Evolutionary conservation across 2,888 invertebrate genomes (phyloP).

Genomic region (Chrysolina americana): DNA sequence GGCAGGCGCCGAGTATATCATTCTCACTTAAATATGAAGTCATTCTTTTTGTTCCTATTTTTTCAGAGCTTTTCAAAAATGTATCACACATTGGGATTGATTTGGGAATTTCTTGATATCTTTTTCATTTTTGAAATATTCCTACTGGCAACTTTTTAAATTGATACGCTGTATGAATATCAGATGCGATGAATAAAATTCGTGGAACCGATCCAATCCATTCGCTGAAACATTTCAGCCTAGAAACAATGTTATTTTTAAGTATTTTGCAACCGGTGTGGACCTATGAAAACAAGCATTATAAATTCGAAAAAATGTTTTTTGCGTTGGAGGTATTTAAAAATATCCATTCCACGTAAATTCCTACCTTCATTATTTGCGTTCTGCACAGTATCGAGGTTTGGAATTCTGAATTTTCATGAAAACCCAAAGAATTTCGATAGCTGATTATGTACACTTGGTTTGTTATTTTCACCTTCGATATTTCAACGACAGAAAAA

Average conservation of each 20-base stretch:
- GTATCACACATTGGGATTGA: too few relatives aligned
- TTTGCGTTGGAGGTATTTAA: constrained; percentile 13
- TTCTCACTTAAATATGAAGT: too few relatives aligned
- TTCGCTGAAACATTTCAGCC: constrained; percentile 19
- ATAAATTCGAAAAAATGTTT: constrained; percentile 21
- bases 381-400: neutral
- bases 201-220: neutral
- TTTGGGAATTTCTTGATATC: too few relatives aligned
- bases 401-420: neutral
- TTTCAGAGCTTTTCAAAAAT: too few relatives aligned
- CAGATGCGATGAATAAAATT: neutral
- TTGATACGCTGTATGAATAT: too few relatives aligned
- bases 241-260: constrained; percentile 46
- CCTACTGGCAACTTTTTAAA: too few relatives aligned
- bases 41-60: too few relatives aligned
- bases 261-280: constrained; percentile 27
- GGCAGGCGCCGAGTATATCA: too few relatives aligned
- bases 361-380: constrained; percentile 6
- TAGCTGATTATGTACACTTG: neutral
- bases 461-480: neutral
- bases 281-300: constrained; percentile 22
- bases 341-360: constrained; percentile 15
- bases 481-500: neutral
- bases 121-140: too few relatives aligned
- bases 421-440: neutral